Evolutionary conservation across 2,113 vertebrate genomes (phyloP), one percentile per base, ranked within the genome.

Genomic region (Odocoileus virginianus): DNA sequence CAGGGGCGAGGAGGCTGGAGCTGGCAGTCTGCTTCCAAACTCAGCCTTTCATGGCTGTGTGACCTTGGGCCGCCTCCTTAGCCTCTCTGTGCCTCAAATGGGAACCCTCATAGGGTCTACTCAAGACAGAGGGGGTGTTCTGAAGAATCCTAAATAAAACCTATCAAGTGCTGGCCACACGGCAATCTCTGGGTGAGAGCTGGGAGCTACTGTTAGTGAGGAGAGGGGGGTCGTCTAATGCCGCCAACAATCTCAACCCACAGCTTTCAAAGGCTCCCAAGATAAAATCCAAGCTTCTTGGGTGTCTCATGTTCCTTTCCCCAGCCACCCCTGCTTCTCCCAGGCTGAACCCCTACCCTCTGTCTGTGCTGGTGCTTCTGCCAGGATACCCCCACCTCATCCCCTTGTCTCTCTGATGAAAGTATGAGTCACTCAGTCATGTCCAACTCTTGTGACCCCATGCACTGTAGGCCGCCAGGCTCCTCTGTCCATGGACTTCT

Each of bases 271-370:
- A 87, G 54, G 0, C 47, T 58, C 36, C 58, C 17, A 9, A 30
- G 76, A 47, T 25, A 27, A 76, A 94, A 8, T 2, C 28, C 85
- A 60, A 47, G 52, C 45, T 52, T 54, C 60, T 36, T 19, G n/a
- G 0, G 1, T 0, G 7, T 4, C 19, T 4, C 58, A 76, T 2
- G 7, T 10, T 10, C 28, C 50, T 23, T 50, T 19, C 61, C 9
- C 43, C 52, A 67, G 52, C 52, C 27, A 14, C 9, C 64, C 45
- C 54, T 27, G 12, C 54, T 76, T 58, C 76, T 14, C 0, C 79
- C 19, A 2, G 5, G 6, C 28, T 60, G 23, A 58, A 6, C 43
- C 28, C 23, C 40, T 54, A 15, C 3, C 58, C 71, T 67, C n/a
- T 30, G 9, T 86, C 88, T 7, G 1, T 4, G 14, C 50, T 19